Evolutionary conservation across 2,888 invertebrate genomes (phyloP), one percentile per base, ranked within the genome.

Genomic region (Amblyjoppa fuscipennis): DNA sequence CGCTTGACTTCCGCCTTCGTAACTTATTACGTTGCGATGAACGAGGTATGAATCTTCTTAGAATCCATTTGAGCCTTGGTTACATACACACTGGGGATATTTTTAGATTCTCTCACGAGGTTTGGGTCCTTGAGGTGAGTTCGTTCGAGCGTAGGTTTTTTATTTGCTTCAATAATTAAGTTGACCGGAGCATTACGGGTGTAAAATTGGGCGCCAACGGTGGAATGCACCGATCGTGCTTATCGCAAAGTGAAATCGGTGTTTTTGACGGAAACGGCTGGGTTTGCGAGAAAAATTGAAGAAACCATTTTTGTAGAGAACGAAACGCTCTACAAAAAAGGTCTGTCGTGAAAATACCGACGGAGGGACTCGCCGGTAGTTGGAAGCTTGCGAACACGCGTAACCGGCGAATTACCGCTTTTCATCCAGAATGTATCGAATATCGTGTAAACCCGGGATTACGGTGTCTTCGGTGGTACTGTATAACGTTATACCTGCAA

Each of bases 1-100:
- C 51, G 66, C 71, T 53, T 53, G 45, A 78, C 66, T 69, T 86
- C 77, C 78, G 78, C 53, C 81, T 83, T n/a, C 69, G 74, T 83
- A 56, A 68, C 31, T 61, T 56, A 56, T 56, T 25, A 79, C 64
- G 45, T 5, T 49, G 45, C 45, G 45, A 49, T 49, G 59, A 77
- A 82, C 69, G 81, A 77, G 34, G 38, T 77, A 45, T 74, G 81
- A 73, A 64, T 75, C 75, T 61, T 61, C 68, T 68, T 25, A 64
- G 61, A 31, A 75, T 49, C 20, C 61, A 75, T 75, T 81, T 81
- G 69, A 73, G 53, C 41, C 59, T 11, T 28, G 11, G 25, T 28
- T 41, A 28, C 16, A 38, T 45, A 49, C 25, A 73, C 34, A 16
- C 25, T 25, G 11, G 28, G 16, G 13, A 61, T 45, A 59, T 75